A percentile compares a stretch with the other conserved stretches of the same genome.
Conservation (phyloP, 2,888 invertebrate genomes). For the Cactoblastis cactorum region DNA sequence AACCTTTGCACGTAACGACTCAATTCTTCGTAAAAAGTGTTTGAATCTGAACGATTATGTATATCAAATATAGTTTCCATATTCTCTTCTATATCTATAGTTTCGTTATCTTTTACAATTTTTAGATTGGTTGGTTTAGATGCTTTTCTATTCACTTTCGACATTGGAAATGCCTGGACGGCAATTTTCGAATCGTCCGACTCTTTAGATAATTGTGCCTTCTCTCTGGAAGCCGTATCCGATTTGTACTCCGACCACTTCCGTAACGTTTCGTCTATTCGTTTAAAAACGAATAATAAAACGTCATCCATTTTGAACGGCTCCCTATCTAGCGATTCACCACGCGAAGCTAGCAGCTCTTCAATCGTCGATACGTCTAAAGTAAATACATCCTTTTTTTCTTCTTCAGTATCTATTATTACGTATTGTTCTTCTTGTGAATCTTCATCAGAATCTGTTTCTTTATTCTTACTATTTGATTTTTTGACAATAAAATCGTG, state of each 20-base stretch:
- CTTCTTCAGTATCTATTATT: background rate
- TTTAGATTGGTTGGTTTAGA: too few species aligned
- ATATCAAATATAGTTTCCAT: conserved; percentile 1
- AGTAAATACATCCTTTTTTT: background rate
- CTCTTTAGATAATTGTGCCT: background rate
- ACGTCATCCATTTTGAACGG: background rate
- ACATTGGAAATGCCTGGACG: background rate
- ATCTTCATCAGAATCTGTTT: background rate
- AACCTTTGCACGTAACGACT: background rate
- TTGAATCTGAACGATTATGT: background rate
- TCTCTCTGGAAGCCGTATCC: background rate
- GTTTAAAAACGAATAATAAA: background rate
- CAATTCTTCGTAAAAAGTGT: conserved; percentile 4
- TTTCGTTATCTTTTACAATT: background rate
- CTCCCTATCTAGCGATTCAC: background rate
- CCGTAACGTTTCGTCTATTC: background rate
- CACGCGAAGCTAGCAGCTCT: background rate
- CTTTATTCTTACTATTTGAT: background rate
- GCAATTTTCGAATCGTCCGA: background rate
- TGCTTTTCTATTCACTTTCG: too few species aligned
- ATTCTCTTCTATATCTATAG: background rate
- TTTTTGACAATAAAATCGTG: too few species aligned
- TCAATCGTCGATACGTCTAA: background rate
- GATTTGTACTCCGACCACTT: background rate
- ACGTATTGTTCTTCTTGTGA: background rate